Evolutionary conservation across 2,113 vertebrate species (phyloP).

Genomic region (Hippocampus mohnikei): DNA sequence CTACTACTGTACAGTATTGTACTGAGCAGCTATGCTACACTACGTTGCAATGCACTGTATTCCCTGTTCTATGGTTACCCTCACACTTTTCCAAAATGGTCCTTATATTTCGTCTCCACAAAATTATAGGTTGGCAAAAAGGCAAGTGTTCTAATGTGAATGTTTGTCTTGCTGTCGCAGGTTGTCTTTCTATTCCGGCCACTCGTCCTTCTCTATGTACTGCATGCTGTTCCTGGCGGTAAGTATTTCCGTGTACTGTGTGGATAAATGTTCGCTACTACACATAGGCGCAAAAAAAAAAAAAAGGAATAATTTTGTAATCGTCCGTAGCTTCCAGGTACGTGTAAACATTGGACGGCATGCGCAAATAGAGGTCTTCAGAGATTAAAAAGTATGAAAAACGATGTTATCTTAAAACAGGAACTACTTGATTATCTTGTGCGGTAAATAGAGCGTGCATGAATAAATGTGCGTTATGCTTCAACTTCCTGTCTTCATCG

Average conservation of each 20-base stretch:
- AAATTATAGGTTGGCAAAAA: no score
- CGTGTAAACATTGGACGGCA: neutral
- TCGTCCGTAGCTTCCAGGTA: neutral
- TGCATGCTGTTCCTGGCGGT: slow-evolving; percentile 94
- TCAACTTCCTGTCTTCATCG: neutral
- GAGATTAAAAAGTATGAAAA: neutral
- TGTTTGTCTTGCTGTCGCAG: slow-evolving; percentile 67
- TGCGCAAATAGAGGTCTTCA: neutral
- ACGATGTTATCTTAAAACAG: neutral
- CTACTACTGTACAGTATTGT: no score
- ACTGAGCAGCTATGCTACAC: no score
- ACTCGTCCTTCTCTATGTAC: slow-evolving; percentile 98
- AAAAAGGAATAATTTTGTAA: neutral
- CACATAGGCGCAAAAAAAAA: neutral
- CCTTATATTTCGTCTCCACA: no score
- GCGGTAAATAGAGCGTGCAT: neutral
- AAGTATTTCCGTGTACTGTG: slow-evolving; percentile 67
- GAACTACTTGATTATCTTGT: neutral
- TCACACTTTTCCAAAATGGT: no score
- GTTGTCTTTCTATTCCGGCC: slow-evolving; percentile 93
- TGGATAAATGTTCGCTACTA: neutral
- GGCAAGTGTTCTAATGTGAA: neutral
- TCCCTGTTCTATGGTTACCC: no score
- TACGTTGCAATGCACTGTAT: no score
- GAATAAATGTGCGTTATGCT: neutral